Base-by-base conservation (phyloP, 2,797 vertebrate species). In the Acipenser ruthenus region DNA sequence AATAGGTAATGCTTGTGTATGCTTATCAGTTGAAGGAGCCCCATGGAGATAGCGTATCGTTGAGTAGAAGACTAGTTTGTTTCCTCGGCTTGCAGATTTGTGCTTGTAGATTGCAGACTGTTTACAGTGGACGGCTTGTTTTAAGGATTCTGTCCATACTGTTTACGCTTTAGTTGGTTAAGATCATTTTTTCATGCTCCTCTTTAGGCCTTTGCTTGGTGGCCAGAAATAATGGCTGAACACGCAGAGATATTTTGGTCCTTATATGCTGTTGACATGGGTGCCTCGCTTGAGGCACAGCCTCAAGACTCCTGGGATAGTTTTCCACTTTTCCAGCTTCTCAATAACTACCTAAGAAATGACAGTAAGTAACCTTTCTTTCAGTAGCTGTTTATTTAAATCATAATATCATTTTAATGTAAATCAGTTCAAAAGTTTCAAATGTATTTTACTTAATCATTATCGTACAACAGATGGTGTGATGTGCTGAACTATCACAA, bases 251-350 rank as follows among this genome's bases (percentile, higher is more conserved):
- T 84, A 11, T 98, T 99, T 72, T 87, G 95, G 87, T 88, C 91
- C 55, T 85, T 97, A 23, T 99, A 94, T 84, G 87, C 86, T 50
- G 91, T 88, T 55, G 88, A 97, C 77, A 96, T 97, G 95, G 94
- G 96, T 68, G 84, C 83, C 0, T 88, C 87, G 0, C 84, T 98
- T 48, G 91, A 90, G 68, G 83, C 88, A n/a, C 95, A 98, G 75
- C 90, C 90, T 0, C 88, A 89, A 1, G 95, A 99, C 77, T 96
- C 93, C 60, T 98, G 96, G 96, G 91, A 93, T 77, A 95, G 93
- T 75, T 97, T 99, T 75, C 95, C 94, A 0, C 88, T 99, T 62
- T 99, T 98, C 80, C 96, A 99, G 74, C 88, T 98, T 62, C 89
- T 95, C 74, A 99, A 99, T 84, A 97, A 96, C 74, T 94, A 89